Conservation (phyloP, 2,113 vertebrate genomes). For the Myiagra hebetior region DNA sequence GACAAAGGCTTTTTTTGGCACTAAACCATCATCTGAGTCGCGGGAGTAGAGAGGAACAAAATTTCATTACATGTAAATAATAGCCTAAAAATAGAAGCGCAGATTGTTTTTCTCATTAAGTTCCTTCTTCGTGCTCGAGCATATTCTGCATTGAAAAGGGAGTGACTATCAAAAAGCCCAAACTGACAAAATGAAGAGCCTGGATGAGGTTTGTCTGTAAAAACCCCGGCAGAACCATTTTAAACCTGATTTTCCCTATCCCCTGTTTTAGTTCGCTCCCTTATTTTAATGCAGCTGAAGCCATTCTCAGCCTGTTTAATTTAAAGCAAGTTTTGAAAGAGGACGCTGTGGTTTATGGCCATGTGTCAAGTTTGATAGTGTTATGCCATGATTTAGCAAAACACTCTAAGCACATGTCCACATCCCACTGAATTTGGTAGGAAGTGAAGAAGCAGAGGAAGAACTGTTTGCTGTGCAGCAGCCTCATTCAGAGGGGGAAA, state of each 20-base stretch:
- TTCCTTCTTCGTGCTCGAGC: neutral
- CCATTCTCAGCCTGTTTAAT: neutral
- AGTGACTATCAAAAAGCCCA: neutral
- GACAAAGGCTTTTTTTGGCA: conserved; percentile 21
- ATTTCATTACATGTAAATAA: conserved; percentile 55
- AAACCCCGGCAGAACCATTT: neutral
- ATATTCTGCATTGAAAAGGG: neutral
- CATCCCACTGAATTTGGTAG: conserved; percentile 26
- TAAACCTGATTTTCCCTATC: neutral
- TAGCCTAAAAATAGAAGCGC: conserved; percentile 33
- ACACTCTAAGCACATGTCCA: conserved; percentile 16
- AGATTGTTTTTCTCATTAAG: conserved; percentile 41
- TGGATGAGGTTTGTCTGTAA: neutral
- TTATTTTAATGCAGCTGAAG: neutral
- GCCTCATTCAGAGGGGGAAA: neutral
- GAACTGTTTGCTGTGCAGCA: neutral
- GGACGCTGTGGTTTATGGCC: conserved; percentile 39
- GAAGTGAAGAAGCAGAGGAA: conserved; percentile 4
- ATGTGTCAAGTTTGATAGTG: conserved; percentile 40
- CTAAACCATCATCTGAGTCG: neutral
- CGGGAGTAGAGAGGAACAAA: neutral
- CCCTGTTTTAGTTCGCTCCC: neutral
- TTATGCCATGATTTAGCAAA: conserved; percentile 51
- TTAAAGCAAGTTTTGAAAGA: conserved; percentile 22
- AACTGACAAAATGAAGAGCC: neutral